phyloP scores from a whole-genome alignment of 2,888 invertebrate genomes.

The Heliconius ismenius region DNA sequence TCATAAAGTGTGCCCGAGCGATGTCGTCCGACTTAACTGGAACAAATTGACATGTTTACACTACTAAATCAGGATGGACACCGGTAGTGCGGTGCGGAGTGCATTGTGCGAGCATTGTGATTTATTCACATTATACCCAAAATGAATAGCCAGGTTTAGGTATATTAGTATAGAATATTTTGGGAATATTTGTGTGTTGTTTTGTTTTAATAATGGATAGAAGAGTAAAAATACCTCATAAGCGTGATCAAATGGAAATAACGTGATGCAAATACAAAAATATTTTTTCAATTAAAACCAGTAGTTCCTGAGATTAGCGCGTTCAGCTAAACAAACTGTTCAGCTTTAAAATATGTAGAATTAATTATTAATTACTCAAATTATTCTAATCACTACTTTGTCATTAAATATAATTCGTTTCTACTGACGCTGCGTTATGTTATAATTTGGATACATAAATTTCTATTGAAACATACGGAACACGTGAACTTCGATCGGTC shows the following conservation, averaged over 20 bases:
- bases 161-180: conserved; percentile 1
- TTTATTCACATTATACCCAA: conserved; percentile 51
- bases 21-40: conserved; percentile 57
- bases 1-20: conserved; percentile 54
- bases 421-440: not conserved
- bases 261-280: too few species aligned
- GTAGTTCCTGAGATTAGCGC: too few species aligned
- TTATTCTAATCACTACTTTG: not conserved
- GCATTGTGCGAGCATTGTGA: conserved; percentile 45
- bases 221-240: not conserved
- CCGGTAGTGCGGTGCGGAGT: conserved; percentile 48
- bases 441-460: not conserved
- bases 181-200: not conserved
- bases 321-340: too few species aligned
- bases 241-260: too few species aligned
- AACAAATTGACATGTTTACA: conserved; percentile 66
- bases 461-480: conserved; percentile 21
- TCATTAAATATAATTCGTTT: not conserved
- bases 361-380: not conserved
- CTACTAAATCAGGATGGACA: conserved; percentile 58
- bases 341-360: too few species aligned
- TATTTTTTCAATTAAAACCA: too few species aligned
- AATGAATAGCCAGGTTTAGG: conserved; percentile 38
- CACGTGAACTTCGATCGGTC: conserved; percentile 39
- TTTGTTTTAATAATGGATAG: not conserved